Evolutionary conservation across 2,797 vertebrate genomes (phyloP).

Genomic region (Microcaecilia unicolor): DNA sequence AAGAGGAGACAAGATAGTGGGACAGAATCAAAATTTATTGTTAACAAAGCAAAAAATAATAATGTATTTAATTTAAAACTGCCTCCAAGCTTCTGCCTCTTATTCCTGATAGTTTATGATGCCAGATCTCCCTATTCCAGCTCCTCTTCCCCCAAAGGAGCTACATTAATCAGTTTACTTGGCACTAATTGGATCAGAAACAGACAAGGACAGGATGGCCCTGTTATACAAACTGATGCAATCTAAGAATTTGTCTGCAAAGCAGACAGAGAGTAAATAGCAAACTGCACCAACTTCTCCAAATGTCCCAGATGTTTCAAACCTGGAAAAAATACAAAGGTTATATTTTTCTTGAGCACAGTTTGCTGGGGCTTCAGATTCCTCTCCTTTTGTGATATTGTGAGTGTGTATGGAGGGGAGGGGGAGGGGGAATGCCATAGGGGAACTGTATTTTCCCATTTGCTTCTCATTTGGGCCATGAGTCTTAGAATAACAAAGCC

Average conservation of each 20-base stretch:
- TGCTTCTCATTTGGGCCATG: conserved; percentile 47
- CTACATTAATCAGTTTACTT: not conserved
- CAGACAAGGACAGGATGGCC: not conserved
- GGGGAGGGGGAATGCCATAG: no score
- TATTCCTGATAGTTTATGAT: no score
- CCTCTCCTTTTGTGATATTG: conserved; percentile 20
- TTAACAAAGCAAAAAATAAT: no score
- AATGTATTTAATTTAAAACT: no score
- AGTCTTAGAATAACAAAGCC: conserved; percentile 44
- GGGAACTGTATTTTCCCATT: no score
- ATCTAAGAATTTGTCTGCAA: not conserved
- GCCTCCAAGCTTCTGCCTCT: no score
- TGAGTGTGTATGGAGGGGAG: no score
- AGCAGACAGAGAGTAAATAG: conserved; percentile 39
- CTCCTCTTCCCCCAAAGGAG: not conserved
- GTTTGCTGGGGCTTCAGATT: conserved; percentile 30
- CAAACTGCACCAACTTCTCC: conserved; percentile 41
- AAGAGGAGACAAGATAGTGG: no score
- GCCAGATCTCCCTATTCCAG: not conserved
- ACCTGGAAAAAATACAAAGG: not conserved
- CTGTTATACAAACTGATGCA: not conserved
- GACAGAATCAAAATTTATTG: no score
- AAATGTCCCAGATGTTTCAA: conserved; percentile 29
- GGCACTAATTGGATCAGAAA: not conserved
- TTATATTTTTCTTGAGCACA: conserved; percentile 15